Conservation (phyloP, 2,888 invertebrate genomes). For the Andrena fulva region DNA sequence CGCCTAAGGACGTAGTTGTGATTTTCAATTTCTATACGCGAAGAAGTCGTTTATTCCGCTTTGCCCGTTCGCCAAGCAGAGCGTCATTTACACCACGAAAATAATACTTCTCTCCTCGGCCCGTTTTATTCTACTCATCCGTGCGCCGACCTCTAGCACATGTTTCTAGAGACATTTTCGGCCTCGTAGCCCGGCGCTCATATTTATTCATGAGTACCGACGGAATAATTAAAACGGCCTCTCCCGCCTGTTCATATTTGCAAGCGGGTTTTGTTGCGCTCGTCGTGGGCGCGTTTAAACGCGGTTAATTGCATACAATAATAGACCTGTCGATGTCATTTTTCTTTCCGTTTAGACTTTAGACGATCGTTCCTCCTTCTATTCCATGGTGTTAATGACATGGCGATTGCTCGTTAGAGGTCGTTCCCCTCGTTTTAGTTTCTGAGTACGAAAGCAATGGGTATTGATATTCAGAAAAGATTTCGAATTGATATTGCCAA, state of each 20-base stretch:
- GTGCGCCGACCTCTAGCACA: conserved; percentile 16
- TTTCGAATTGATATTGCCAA: no score
- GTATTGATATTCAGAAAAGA: no score
- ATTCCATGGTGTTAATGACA: no score
- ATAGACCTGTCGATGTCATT: conserved; percentile 17
- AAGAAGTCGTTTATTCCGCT: not conserved
- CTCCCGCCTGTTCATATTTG: conserved; percentile 42
- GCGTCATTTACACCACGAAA: conserved; percentile 33
- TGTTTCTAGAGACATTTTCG: conserved; percentile 59
- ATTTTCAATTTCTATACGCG: not conserved
- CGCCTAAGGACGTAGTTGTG: not conserved
- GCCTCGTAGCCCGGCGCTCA: conserved; percentile 47
- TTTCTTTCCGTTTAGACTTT: not conserved
- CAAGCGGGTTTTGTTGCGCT: conserved; percentile 27
- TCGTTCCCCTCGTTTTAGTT: no score
- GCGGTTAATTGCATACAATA: conserved; percentile 63
- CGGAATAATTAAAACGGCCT: conserved; percentile 67
- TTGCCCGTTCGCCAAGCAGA: not conserved
- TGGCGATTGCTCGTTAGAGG: no score
- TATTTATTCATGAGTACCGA: conserved; percentile 65
- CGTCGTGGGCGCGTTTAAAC: conserved; percentile 32
- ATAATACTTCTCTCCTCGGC: conserved; percentile 23
- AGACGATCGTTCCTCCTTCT: not conserved
- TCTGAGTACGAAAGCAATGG: no score
- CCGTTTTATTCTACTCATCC: conserved; percentile 36